These are phyloP conservation scores for Galaxea fascicularis DNA, from an alignment of 92 coral and sea anemone species.

Conservation along the genomic window DNA sequence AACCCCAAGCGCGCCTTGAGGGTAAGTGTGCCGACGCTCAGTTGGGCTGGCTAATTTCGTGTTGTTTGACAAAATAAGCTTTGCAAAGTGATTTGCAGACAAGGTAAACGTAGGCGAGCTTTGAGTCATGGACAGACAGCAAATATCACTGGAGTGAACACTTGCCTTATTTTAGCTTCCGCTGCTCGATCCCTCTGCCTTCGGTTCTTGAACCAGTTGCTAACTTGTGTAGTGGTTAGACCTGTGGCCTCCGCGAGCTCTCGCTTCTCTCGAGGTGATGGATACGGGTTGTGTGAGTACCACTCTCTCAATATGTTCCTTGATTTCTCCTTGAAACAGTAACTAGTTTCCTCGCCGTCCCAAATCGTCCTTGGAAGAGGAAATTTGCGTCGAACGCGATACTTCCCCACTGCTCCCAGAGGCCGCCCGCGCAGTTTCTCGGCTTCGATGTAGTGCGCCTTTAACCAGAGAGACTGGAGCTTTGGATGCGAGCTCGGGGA, in stretches of 20 bases:
- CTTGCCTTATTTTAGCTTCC: slow-evolving; percentile 98
- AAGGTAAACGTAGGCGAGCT: slow-evolving; percentile 58
- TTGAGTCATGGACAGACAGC: slow-evolving; percentile 26
- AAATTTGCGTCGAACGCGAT: slow-evolving; percentile 99
- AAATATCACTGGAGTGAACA: slow-evolving; percentile 16
- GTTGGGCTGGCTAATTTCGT: slow-evolving; percentile 48
- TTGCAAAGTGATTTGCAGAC: slow-evolving; percentile 46
- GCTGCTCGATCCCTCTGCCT: slow-evolving; percentile 99
- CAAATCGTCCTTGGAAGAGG: slow-evolving; percentile 99
- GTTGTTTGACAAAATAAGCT: slow-evolving; percentile 47
- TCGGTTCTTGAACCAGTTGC: slow-evolving; percentile 99
- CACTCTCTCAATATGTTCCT: slow-evolving; percentile 99
- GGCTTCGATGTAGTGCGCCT: slow-evolving; percentile 99
- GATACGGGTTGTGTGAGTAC: slow-evolving; percentile 99
- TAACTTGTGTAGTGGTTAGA: slow-evolving; percentile 98
- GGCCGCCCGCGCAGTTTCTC: slow-evolving; percentile 99
- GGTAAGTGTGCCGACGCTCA: slow-evolving; percentile 5
- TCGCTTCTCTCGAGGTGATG: slow-evolving; percentile 99
- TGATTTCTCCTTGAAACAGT: slow-evolving; percentile 99
- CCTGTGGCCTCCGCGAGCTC: slow-evolving; percentile 99
- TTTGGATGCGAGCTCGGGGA: slow-evolving; percentile 94
- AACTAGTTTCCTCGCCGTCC: slow-evolving; percentile 99
- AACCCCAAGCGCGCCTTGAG: not conserved
- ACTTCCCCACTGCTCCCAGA: slow-evolving; percentile 99
- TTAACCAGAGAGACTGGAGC: slow-evolving; percentile 98